phyloP scores from a whole-genome alignment of 2,888 invertebrate species.

The Agapostemon virescens region DNA sequence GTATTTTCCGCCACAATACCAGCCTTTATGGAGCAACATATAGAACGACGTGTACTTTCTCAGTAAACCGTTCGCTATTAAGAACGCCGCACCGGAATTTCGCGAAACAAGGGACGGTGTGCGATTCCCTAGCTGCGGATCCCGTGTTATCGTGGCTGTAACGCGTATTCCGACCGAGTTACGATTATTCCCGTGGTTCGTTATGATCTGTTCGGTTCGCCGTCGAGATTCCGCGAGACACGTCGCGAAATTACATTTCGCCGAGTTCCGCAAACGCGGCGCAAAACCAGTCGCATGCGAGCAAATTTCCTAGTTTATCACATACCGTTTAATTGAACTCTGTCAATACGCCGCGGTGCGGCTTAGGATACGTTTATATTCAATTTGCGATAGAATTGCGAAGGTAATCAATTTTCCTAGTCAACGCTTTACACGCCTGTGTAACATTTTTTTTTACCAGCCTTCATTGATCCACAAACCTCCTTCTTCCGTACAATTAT shows the following conservation, averaged over 20 bases:
- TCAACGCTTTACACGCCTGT: too few relatives aligned
- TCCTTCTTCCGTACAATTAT: too few relatives aligned
- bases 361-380: neutral
- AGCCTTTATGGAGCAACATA: conserved; percentile 25
- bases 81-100: conserved; percentile 10
- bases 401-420: neutral
- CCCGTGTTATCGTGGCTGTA: conserved; percentile 17
- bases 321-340: neutral
- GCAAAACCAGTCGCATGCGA: neutral
- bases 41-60: neutral
- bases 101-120: neutral
- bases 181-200: conserved; percentile 20
- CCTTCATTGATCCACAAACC: too few relatives aligned
- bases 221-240: conserved; percentile 16
- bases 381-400: neutral
- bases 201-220: conserved; percentile 36
- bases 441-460: too few relatives aligned
- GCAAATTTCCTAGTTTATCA: neutral
- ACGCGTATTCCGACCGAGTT: conserved; percentile 26
- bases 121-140: conserved; percentile 9
- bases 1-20: too few relatives aligned
- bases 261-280: conserved; percentile 14
- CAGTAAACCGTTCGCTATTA: conserved; percentile 19
- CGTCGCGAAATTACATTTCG: conserved; percentile 8
- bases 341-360: neutral